These are phyloP conservation scores for Crotalus viridis DNA, from an alignment of 2,113 vertebrate genomes.

Conservation along the genomic window DNA sequence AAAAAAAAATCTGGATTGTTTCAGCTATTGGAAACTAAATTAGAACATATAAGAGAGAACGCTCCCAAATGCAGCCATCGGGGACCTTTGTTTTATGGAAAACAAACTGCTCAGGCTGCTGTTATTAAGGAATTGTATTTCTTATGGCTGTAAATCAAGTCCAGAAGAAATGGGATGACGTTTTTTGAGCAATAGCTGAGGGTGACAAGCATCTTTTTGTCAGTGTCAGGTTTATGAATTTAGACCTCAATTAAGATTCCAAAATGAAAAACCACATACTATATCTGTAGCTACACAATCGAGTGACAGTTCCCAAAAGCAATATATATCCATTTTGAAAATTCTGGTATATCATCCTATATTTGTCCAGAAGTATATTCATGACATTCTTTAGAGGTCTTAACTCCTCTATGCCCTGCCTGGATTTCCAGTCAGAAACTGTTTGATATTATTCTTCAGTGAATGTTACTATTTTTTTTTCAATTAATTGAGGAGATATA, in stretches of 20 bases:
- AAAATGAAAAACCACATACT: constrained; percentile 54
- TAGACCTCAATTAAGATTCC: constrained; percentile 67
- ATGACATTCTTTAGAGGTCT: constrained; percentile 41
- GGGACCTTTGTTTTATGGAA: constrained; percentile 71
- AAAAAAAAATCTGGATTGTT: constrained; percentile 63
- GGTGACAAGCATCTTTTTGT: constrained; percentile 56
- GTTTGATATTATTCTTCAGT: constrained; percentile 31
- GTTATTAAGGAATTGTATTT: constrained; percentile 64
- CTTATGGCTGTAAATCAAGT: constrained; percentile 69
- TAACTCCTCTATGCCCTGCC: constrained; percentile 45
- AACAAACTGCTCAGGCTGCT: constrained; percentile 59
- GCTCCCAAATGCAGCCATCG: constrained; percentile 63
- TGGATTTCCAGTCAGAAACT: constrained; percentile 40
- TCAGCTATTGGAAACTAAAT: constrained; percentile 65
- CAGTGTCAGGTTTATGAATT: constrained; percentile 59
- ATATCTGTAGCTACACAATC: neutral
- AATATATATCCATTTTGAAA: constrained; percentile 51
- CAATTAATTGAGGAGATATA: constrained; percentile 58
- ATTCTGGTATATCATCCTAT: constrained; percentile 12
- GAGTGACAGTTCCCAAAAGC: constrained; percentile 37
- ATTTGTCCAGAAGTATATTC: constrained; percentile 41
- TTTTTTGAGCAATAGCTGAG: constrained; percentile 61
- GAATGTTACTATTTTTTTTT: constrained; percentile 27
- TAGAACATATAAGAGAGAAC: constrained; percentile 61
- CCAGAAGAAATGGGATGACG: constrained; percentile 57